Base-by-base conservation (phyloP, 2,113 vertebrate genomes). In the Prunella himalayana region DNA sequence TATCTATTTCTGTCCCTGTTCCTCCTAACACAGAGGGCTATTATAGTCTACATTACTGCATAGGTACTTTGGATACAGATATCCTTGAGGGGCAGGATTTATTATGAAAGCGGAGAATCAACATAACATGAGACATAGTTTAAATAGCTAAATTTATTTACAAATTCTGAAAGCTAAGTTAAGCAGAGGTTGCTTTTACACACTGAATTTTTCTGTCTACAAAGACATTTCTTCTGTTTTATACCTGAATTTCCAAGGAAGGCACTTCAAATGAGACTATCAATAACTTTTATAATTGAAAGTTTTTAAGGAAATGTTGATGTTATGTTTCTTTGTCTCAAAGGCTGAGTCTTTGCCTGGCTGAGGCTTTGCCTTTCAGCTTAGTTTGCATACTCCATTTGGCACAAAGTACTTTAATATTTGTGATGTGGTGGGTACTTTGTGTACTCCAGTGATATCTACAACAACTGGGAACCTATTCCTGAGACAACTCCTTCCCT, bases 31-130 rank as follows among this genome's bases (percentile, higher is more conserved):
- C 98, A 98, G 98, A 98, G 92, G 97, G 95, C 98, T 98, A 98
- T 98, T 98, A 98, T 98, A 97, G 97, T 98, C 98, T 98, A 97
- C 96, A 97, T 98, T 98, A 98, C 94, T 1, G 96, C 95, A 97
- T 75, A 97, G 97, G 90, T 97, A 90, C 92, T 98, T 98, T 93
- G 97, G 98, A 97, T 98, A 98, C 94, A 97, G 98, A 98, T 98
- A 98, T 95, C 97, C 97, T 98, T 98, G 97, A 97, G 94, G 97
- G 95, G 94, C 92, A 98, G 97, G 97, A 97, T 98, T 98, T 98
- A 98, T 98, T 98, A 95, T 98, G 98, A 98, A 98, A 98, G 97
- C 94, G 72, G 96, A 98, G 97, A 97, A 95, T 97, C 97, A 98
- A 97, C 96, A 97, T 97, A 98, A 96, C 96, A 94, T 97, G 96